Conservation (phyloP, 2,797 vertebrate species). For the Phataginus tricuspis region DNA sequence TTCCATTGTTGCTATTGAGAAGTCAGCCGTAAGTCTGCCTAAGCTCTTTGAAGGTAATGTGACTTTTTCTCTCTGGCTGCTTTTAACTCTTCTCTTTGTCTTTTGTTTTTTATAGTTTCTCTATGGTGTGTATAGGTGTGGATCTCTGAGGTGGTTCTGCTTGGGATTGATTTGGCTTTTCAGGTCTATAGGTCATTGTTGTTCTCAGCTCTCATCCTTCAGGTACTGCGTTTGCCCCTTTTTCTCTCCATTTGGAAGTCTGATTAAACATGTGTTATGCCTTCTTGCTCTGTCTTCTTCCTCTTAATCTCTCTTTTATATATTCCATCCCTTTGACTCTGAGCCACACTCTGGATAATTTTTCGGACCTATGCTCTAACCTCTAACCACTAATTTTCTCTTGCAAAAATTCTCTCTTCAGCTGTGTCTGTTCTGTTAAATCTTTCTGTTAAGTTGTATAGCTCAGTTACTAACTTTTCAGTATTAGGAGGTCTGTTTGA, state of each 20-base stretch:
- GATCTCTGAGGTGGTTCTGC: background rate
- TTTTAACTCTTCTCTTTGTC: background rate
- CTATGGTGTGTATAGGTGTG: background rate
- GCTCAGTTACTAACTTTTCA: background rate
- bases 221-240: background rate
- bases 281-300: background rate
- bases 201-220: background rate
- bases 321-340: background rate
- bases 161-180: conserved; percentile 24
- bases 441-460: background rate
- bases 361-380: background rate
- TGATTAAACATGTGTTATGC: background rate
- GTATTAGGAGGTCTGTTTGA: background rate
- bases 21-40: conserved; percentile 34
- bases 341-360: background rate
- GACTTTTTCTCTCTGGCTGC: background rate
- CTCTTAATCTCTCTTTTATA: background rate
- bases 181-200: background rate
- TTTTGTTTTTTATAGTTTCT: background rate
- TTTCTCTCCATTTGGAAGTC: background rate
- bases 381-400: background rate
- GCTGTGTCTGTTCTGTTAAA: background rate
- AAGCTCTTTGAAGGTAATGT: background rate
- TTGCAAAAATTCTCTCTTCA: conserved; percentile 8
- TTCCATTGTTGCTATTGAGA: conserved; percentile 37